Conservation (phyloP, 1,140 invertebrate genomes). For the Panagrolaimus sp. region DNA sequence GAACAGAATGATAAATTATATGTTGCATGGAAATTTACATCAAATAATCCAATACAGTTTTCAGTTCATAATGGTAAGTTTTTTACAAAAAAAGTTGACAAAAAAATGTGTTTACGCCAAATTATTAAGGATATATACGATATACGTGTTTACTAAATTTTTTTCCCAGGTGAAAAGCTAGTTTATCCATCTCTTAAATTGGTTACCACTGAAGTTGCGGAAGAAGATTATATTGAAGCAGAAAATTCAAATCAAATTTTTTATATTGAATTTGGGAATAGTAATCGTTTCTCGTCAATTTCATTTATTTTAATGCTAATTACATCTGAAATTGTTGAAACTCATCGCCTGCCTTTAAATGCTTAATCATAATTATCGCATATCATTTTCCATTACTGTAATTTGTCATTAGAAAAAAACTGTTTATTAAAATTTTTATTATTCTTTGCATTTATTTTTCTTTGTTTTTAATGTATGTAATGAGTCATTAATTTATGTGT, state of each 20-base stretch:
- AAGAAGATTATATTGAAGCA: slow-evolving; percentile 17
- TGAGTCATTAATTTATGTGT: no score
- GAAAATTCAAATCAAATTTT: neutral
- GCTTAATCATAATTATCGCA: neutral
- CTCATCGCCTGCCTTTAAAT: slow-evolving; percentile 2
- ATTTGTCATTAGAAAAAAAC: no score
- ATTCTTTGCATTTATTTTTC: no score
- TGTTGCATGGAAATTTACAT: slow-evolving; percentile 21
- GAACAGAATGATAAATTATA: slow-evolving; percentile 5
- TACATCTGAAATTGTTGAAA: slow-evolving; percentile 1
- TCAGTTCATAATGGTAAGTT: neutral
- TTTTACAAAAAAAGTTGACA: neutral
- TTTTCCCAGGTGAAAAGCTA: slow-evolving; percentile 20
- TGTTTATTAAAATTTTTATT: no score
- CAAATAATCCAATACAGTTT: slow-evolving; percentile 7
- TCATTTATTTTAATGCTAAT: slow-evolving; percentile 8
- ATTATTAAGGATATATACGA: no score
- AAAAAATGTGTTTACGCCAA: slow-evolving; percentile 11
- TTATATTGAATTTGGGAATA: slow-evolving; percentile 13
- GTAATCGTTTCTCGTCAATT: slow-evolving; percentile 19
- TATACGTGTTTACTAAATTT: no score
- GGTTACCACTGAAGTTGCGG: slow-evolving; percentile 20
- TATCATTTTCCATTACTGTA: no score
- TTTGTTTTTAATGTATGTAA: no score
- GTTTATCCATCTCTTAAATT: slow-evolving; percentile 22